A percentile compares a stretch with the other conserved stretches of the same genome.
These are phyloP conservation scores for Sinhomidia bicolor DNA, from an alignment of 2,888 invertebrate species.

Conservation along the genomic window DNA sequence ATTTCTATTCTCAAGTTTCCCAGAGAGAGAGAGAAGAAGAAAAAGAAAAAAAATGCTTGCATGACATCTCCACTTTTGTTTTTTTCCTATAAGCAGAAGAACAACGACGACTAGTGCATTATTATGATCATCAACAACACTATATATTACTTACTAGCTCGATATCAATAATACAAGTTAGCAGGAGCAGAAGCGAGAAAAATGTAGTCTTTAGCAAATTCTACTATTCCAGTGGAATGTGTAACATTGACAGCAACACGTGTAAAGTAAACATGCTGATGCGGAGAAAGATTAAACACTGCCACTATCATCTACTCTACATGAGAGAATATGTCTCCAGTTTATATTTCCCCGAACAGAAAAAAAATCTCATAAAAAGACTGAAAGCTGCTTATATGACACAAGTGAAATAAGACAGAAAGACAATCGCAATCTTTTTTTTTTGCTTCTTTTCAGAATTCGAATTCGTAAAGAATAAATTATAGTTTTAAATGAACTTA, in stretches of 20 bases:
- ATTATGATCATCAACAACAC: too few species aligned
- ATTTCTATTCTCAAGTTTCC: conserved; percentile 51
- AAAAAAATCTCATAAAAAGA: not conserved
- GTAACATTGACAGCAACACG: conserved; percentile 69
- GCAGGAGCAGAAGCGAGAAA: not conserved
- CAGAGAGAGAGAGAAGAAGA: too few species aligned
- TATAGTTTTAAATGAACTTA: conserved; percentile 29
- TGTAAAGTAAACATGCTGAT: conserved; percentile 67
- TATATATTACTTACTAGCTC: too few species aligned
- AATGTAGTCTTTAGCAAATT: conserved; percentile 46
- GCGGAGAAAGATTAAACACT: conserved; percentile 23
- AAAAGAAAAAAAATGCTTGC: conserved; percentile 54
- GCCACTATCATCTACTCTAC: not conserved
- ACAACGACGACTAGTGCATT: too few species aligned
- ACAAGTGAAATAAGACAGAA: not conserved
- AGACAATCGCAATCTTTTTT: conserved; percentile 3
- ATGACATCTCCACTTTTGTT: conserved; percentile 51
- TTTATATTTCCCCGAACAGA: not conserved
- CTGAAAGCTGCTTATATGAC: not conserved
- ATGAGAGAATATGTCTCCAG: conserved; percentile 5
- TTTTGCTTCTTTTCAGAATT: not conserved
- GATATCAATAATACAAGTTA: not conserved
- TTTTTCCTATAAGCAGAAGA: too few species aligned
- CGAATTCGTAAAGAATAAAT: conserved; percentile 40
- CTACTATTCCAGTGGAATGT: conserved; percentile 56